Conservation (phyloP, 2,113 vertebrate species). For the Podarcis cretensis region DNA sequence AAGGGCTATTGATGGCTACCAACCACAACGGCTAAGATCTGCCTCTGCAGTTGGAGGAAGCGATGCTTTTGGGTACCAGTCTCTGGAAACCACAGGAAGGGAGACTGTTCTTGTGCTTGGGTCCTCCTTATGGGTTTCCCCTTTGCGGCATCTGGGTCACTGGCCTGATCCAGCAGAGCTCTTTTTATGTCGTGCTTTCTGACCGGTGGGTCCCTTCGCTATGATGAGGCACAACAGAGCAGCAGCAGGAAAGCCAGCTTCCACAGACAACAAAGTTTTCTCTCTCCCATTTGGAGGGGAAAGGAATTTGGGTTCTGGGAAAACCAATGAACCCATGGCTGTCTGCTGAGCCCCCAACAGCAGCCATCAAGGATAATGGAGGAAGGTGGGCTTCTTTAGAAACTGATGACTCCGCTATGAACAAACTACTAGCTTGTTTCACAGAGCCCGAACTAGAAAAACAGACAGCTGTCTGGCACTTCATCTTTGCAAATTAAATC, state of each 20-base stretch:
- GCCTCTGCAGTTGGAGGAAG: too few relatives aligned
- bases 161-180: too few relatives aligned
- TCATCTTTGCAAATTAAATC: background rate
- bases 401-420: background rate
- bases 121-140: too few relatives aligned
- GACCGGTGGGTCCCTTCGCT: background rate
- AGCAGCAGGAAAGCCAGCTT: background rate
- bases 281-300: accelerated
- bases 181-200: too few relatives aligned
- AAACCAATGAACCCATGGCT: background rate
- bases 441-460: background rate
- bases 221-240: background rate
- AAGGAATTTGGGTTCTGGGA: background rate
- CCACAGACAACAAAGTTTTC: background rate
- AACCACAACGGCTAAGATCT: too few relatives aligned
- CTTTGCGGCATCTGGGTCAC: too few relatives aligned
- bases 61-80: background rate
- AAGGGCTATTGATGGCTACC: too few relatives aligned
- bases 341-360: background rate
- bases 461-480: background rate
- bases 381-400: background rate
- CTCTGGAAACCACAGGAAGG: accelerated
- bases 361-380: background rate
- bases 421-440: background rate
- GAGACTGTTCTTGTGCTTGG: too few relatives aligned